Evolutionary conservation across 2,113 vertebrate species (phyloP), one percentile per base, ranked within the genome.

Genomic region (Chaetorhynchus papuensis): DNA sequence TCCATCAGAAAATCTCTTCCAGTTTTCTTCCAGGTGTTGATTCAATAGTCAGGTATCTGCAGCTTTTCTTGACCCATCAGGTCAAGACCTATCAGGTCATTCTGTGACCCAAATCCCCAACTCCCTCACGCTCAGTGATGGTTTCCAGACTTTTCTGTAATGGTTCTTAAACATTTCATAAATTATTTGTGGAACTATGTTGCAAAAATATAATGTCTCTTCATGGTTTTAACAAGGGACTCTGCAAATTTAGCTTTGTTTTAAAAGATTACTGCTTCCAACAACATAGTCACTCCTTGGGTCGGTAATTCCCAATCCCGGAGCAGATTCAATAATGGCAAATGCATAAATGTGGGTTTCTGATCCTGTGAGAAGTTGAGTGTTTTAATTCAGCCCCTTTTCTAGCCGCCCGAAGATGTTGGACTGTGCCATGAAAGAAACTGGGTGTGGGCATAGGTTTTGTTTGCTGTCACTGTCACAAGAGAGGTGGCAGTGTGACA

Each of bases 81-180:
- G 10, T 60, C 22, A 23, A 49, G 50, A 44, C 23, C 27, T 18
- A 33, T 63, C 28, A 60, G 10, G 4, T 76, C 72, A 1, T 71
- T 81, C 11, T 59, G 15, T 31, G 10, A 74, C 27, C 12, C 33
- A 74, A 78, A 47, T 17, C 3, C 6, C 15, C 10, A 59, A 4
- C 3, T 18, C 30, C 12, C 14, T 30, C 24, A 3, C 1, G 9
- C 6, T 15, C 39, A 11, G 3, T 13, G 15, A 42, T 57, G 8
- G 9, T 50, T 89, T 74, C 30, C 5, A 52, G 33, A 57, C 24
- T 81, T 50, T 75, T 83, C 16, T 69, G 28, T 13, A 72, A 39
- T 26, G 33, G 9, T 45, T 93, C 20, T 72, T 88, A 65, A 83
- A 53, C 1, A 0, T 59, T 87, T 74, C 26, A 63, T 42, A 50